phyloP scores from a whole-genome alignment of 1,140 invertebrate genomes.

The fruit fly (Drosophila melanogaster) region DNA sequence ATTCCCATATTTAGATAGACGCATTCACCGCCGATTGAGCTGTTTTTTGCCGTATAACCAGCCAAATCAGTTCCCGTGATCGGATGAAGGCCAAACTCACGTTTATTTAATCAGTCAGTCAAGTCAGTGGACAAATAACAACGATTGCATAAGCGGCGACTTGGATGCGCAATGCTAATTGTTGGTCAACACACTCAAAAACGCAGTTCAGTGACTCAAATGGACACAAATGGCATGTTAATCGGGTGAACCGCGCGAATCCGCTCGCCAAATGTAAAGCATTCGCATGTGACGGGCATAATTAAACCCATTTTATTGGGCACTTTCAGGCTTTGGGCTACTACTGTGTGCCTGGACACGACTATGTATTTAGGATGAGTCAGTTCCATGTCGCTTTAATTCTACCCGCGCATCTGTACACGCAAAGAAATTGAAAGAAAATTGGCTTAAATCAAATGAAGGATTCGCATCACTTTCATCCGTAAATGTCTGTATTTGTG shows the following conservation, averaged over 20 bases:
- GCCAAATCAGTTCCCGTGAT: constrained; percentile 14
- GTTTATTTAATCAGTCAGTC: constrained; percentile 46
- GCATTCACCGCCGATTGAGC: constrained; percentile 6
- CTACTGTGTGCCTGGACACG: constrained; percentile 49
- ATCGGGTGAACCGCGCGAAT: constrained; percentile 42
- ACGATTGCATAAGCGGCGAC: constrained; percentile 41
- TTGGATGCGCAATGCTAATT: constrained; percentile 50
- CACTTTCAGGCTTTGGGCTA: constrained; percentile 50
- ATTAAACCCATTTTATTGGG: constrained; percentile 64
- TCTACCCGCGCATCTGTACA: constrained; percentile 7
- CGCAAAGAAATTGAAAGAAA: background rate
- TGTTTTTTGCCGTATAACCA: background rate
- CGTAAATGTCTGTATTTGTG: no score
- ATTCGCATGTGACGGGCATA: constrained; percentile 75
- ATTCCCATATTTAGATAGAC: background rate
- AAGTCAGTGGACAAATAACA: constrained; percentile 14
- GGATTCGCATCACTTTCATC: no score
- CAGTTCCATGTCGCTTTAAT: constrained; percentile 16
- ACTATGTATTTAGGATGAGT: constrained; percentile 32
- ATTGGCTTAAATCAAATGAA: no score
- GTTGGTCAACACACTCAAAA: constrained; percentile 55
- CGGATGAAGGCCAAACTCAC: constrained; percentile 15
- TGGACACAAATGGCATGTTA: constrained; percentile 62
- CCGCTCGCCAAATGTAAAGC: constrained; percentile 65
- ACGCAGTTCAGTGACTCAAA: constrained; percentile 20